Evolutionary conservation across 2,113 vertebrate genomes (phyloP).

Genomic region (Hippocampus guttulatus): DNA sequence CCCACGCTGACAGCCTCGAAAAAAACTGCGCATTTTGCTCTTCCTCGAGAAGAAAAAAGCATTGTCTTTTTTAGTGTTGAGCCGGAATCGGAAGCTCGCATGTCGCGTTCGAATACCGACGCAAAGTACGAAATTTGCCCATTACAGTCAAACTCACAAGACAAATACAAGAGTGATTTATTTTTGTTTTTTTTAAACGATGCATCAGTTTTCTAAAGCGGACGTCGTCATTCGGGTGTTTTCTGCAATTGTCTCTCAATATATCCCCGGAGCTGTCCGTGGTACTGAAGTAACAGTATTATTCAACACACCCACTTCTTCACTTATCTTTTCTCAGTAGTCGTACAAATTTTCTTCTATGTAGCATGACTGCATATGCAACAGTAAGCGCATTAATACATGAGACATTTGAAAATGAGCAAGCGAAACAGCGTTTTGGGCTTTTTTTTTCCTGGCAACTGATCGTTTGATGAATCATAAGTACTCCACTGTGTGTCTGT

Average conservation of each 20-base stretch:
- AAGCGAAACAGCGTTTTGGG: not conserved
- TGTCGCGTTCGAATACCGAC: not conserved
- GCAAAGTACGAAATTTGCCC: not conserved
- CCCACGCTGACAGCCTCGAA: constrained; percentile 53
- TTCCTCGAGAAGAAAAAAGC: not conserved
- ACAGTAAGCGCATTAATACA: not conserved
- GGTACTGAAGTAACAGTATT: not conserved
- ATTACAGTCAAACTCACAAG: not conserved
- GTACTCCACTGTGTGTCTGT: not conserved
- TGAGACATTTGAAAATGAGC: not conserved
- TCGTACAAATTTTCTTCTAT: not conserved
- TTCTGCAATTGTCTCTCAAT: not conserved
- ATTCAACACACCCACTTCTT: not conserved
- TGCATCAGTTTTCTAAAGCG: not conserved
- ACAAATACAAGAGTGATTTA: not conserved
- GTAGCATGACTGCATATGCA: not conserved
- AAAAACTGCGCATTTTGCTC: constrained; percentile 41
- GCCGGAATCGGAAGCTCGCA: not conserved
- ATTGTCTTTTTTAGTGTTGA: constrained; percentile 24
- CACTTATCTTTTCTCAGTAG: not conserved
- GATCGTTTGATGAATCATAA: not conserved
- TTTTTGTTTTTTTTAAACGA: not conserved
- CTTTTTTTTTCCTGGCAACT: not conserved
- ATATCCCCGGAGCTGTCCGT: constrained; percentile 1
- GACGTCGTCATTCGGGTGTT: not conserved